These are phyloP conservation scores for Drosophila meridiana DNA, from an alignment of 2,888 invertebrate species.

Conservation along the genomic window DNA sequence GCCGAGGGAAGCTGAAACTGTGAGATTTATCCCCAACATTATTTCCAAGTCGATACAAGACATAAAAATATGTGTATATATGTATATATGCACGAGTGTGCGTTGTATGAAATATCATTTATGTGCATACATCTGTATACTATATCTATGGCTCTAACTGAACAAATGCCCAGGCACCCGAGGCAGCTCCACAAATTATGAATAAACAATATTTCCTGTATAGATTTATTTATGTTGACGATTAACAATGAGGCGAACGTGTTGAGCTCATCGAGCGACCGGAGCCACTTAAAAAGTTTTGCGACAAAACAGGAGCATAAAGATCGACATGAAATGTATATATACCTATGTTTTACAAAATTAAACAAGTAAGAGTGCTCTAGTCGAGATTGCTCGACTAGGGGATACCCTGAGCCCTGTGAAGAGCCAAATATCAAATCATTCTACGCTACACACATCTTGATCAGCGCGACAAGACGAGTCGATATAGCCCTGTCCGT, in stretches of 20 bases:
- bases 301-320: conserved; percentile 14
- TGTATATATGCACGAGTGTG: not conserved
- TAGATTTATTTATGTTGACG: conserved; percentile 71
- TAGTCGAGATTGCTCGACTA: too few relatives aligned
- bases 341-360: too few relatives aligned
- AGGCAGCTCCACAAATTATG: conserved; percentile 63
- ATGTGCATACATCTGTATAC: conserved; percentile 41
- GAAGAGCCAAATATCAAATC: too few relatives aligned
- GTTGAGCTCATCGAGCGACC: conserved; percentile 4
- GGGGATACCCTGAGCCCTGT: too few relatives aligned
- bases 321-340: not conserved
- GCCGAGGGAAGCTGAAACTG: conserved; percentile 44
- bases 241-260: conserved; percentile 61
- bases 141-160: conserved; percentile 55
- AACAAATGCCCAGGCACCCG: conserved; percentile 29
- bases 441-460: too few relatives aligned
- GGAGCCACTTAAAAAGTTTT: conserved; percentile 52
- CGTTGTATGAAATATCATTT: conserved; percentile 19
- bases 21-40: conserved; percentile 44
- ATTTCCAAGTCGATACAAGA: conserved; percentile 54
- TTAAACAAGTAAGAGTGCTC: too few relatives aligned
- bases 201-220: conserved; percentile 55
- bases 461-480: too few relatives aligned
- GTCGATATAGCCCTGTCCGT: too few relatives aligned
- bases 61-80: conserved; percentile 32